A percentile compares a stretch with the other conserved stretches of the same genome.
These are phyloP conservation scores for Chaetodon trifascialis DNA, from an alignment of 2,113 vertebrate genomes.

Conservation along the genomic window DNA sequence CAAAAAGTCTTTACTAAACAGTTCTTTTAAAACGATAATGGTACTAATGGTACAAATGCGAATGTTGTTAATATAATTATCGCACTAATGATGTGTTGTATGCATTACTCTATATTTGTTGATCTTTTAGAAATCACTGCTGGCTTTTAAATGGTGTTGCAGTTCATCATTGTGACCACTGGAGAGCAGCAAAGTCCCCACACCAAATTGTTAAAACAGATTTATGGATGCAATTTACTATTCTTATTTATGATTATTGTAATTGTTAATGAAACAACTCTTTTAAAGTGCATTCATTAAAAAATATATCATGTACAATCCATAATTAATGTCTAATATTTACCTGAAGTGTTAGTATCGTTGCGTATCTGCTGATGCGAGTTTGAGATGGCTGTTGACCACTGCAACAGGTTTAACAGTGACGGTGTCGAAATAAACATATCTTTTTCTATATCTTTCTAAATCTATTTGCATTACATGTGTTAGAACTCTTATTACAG, in stretches of 20 bases:
- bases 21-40: not conserved
- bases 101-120: not conserved
- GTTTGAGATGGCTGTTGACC: not conserved
- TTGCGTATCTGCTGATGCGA: not conserved
- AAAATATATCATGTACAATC: not conserved
- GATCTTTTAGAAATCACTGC: not conserved
- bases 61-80: not conserved
- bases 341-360: not conserved
- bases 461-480: no score
- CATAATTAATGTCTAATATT: not conserved
- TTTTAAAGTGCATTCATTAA: no score
- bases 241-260: not conserved
- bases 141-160: not conserved
- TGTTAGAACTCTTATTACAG: no score
- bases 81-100: not conserved
- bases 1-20: not conserved
- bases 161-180: not conserved
- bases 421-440: not conserved
- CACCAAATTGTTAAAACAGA: no score
- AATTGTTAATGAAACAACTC: not conserved
- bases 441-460: not conserved
- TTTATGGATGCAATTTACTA: not conserved
- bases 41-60: not conserved
- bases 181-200: not conserved
- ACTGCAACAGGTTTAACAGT: not conserved